These are phyloP conservation scores for Platysteira castanea DNA, from an alignment of 2,113 vertebrate species.

Conservation along the genomic window DNA sequence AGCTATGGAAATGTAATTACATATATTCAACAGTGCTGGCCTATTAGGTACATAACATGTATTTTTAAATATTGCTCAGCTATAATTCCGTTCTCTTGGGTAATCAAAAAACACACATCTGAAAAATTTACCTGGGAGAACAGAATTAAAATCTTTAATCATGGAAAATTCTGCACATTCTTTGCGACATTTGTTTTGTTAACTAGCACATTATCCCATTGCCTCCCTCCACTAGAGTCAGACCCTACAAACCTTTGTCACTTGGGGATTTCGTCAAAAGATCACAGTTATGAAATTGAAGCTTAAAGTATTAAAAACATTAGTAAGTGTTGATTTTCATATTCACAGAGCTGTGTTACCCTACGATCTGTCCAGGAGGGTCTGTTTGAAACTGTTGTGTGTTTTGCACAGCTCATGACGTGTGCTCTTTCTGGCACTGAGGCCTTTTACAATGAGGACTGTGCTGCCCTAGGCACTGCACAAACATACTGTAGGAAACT, in stretches of 20 bases:
- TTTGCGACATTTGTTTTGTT: neutral
- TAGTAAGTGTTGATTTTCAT: neutral
- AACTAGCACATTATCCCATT: neutral
- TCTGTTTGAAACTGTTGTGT: neutral
- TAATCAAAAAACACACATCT: neutral
- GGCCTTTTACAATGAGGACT: neutral
- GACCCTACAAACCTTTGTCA: neutral
- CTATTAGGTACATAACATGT: neutral
- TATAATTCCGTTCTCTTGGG: neutral
- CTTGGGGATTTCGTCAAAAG: neutral
- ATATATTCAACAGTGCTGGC: neutral
- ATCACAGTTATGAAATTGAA: neutral
- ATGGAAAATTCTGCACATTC: neutral
- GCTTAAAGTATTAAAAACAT: neutral
- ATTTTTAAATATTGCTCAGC: neutral
- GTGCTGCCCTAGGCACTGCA: neutral
- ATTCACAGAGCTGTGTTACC: neutral
- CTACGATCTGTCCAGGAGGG: neutral
- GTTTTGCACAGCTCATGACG: neutral
- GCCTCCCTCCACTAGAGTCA: neutral
- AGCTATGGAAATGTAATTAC: neutral
- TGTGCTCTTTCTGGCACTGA: neutral
- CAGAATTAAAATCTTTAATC: neutral
- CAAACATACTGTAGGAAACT: neutral
- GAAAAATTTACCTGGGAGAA: neutral